phyloP scores from a whole-genome alignment of 2,888 invertebrate genomes.

The Chrysolina haemoptera region DNA sequence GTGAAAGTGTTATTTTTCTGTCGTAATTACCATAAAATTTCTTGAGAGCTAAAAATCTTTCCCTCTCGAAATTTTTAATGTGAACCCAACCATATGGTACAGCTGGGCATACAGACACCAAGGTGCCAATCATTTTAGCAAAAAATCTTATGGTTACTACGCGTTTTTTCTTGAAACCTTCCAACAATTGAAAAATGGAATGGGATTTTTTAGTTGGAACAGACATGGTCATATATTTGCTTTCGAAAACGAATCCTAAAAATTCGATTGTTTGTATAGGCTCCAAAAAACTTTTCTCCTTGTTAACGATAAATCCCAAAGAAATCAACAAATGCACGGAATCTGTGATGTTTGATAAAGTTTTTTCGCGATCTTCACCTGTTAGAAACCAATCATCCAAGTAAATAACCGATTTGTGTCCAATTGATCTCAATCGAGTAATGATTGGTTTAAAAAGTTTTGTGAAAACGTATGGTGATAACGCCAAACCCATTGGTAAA shows the following conservation, averaged over 20 bases:
- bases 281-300: not conserved
- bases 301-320: not conserved
- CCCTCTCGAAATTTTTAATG: slow-evolving; percentile 19
- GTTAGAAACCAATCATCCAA: not conserved
- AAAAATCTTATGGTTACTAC: not conserved
- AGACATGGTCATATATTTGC: not conserved
- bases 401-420: not conserved
- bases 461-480: not conserved
- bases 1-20: slow-evolving; percentile 14
- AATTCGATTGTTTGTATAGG: not conserved
- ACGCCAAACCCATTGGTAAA: not conserved
- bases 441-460: too few relatives aligned
- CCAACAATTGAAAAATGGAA: not conserved
- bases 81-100: slow-evolving; percentile 32
- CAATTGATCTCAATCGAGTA: not conserved
- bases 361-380: not conserved
- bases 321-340: not conserved
- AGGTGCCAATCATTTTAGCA: not conserved
- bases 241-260: not conserved
- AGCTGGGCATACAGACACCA: slow-evolving; percentile 33
- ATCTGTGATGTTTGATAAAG: too few relatives aligned
- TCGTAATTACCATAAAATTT: slow-evolving; percentile 20
- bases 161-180: not conserved
- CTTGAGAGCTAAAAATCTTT: too few relatives aligned
- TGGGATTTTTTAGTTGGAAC: not conserved